Percentiles rank a stretch among this genome's conserved stretches.
These are phyloP conservation scores for Dynastes maya DNA, from an alignment of 2,888 invertebrate species.

Conservation along the genomic window DNA sequence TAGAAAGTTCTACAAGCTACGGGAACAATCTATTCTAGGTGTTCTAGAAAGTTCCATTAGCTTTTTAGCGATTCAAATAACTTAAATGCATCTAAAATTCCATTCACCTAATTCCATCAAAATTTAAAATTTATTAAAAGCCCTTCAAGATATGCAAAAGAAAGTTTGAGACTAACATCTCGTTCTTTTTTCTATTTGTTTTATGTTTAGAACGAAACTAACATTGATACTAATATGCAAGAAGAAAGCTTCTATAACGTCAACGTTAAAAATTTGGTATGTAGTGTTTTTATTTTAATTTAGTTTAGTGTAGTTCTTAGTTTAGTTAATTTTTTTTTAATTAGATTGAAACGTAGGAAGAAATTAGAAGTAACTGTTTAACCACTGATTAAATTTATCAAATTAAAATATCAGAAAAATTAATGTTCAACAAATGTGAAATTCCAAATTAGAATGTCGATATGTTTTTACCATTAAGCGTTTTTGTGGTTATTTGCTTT, in stretches of 20 bases:
- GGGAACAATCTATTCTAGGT: too few species aligned
- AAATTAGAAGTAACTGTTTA: neutral
- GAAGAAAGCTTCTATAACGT: slow-evolving; percentile 73
- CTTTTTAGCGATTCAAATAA: too few species aligned
- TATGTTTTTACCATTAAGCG: too few species aligned
- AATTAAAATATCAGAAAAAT: too few species aligned
- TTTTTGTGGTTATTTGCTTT: too few species aligned
- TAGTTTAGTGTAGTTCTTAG: slow-evolving; percentile 34
- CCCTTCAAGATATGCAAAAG: neutral
- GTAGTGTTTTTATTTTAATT: slow-evolving; percentile 62
- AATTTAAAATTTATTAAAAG: neutral
- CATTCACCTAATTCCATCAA: neutral
- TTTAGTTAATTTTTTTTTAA: neutral
- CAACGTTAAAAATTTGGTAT: slow-evolving; percentile 78
- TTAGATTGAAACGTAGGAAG: neutral
- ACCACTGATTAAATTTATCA: too few species aligned
- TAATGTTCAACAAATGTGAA: too few species aligned
- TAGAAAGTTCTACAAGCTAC: too few species aligned
- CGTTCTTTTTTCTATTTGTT: slow-evolving; percentile 48
- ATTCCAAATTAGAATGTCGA: too few species aligned
- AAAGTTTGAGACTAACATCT: slow-evolving; percentile 1
- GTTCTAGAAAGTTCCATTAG: too few species aligned
- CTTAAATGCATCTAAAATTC: too few species aligned
- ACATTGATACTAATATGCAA: slow-evolving; percentile 56
- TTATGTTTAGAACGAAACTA: slow-evolving; percentile 62